Base-by-base conservation (phyloP, 2,888 invertebrate species). In the Eueremaeus valkanovi region DNA sequence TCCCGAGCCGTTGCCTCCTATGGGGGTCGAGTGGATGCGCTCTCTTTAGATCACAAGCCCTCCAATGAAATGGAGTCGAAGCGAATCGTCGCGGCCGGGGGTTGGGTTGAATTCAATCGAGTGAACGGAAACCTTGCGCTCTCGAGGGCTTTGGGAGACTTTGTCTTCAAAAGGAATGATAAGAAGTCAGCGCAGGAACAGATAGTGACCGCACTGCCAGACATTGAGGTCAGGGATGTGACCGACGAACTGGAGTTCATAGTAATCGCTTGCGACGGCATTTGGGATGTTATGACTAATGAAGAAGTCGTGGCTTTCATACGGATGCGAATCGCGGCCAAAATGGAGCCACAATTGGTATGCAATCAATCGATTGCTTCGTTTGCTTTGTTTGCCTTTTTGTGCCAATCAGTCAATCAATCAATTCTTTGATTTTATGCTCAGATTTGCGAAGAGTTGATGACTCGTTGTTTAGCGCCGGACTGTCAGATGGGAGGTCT, bases 261-360 rank as follows among this genome's bases (percentile, higher is more conserved):
- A 75, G 89, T 99, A 49, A 86, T 99, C 80, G 99, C 98, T 0
- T 99, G 98, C 84, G 99, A 99, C 84, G 99, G 99, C 33, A 98
- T 99, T 80, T 99, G 99, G 98, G 99, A 99, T 84, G 98, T 98
- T 31, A 87, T 99, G 87, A 92, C 90, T 72, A 97, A 93, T 84
- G 90, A 93, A 85, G 96, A 97, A 85, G 98, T 95, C 68, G 88
- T 95, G 61, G 88, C 91, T 74, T 98, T 95, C 85, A 91, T 97
- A 76, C 89, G 95, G 72, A 87, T 88, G 76, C 89, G 93, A 55
- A 88, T 99, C 75, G 89, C 90, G 11, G 87, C 87, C 78, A 90
- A 91, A 1, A 88, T 91, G 87, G 91, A 93, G 84, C 97, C 97
- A 21, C 93, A 95, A 82, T 90, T 90, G 78, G 86, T 86, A 79